Conservation (phyloP, 2,888 invertebrate species). For the Oscheius sp. region DNA sequence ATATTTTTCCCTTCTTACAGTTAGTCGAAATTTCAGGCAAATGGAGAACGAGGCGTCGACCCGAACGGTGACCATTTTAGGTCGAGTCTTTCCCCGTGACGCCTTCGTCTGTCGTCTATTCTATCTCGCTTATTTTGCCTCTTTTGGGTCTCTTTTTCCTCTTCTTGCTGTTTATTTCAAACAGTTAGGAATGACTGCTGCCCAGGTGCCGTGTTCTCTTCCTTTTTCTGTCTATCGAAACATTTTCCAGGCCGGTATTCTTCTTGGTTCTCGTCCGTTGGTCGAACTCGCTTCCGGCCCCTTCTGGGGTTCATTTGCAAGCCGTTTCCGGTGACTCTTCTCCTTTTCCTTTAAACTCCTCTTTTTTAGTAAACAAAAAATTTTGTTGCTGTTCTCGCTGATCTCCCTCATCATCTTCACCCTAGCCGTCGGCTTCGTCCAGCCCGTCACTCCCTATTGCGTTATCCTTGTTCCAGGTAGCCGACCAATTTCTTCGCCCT, state of each 20-base stretch:
- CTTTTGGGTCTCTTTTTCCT: conserved; percentile 97
- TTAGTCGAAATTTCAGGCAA: background rate
- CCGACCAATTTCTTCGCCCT: background rate
- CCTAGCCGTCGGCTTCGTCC: conserved; percentile 91
- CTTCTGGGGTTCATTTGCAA: conserved; percentile 96
- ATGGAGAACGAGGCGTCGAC: conserved; percentile 66
- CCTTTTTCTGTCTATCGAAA: background rate
- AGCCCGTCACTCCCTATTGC: conserved; percentile 84
- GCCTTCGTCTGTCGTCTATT: conserved; percentile 94
- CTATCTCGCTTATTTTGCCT: conserved; percentile 99
- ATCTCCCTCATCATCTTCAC: conserved; percentile 97
- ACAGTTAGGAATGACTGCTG: conserved; percentile 88
- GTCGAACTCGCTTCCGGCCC: conserved; percentile 97
- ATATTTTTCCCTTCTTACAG: background rate
- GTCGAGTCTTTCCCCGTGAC: conserved; percentile 82
- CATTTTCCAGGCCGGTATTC: conserved; percentile 70
- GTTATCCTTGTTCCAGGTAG: conserved; percentile 54
- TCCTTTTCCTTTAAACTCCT: background rate
- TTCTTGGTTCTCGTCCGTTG: conserved; percentile 92
- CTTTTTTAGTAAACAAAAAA: conserved; percentile 74
- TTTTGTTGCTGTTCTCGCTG: conserved; percentile 88
- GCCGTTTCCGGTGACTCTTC: conserved; percentile 78
- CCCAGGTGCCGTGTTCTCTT: conserved; percentile 78
- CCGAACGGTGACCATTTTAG: conserved; percentile 62
- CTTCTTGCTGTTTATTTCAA: conserved; percentile 99